Percentiles rank a stretch among this genome's conserved stretches.
These are phyloP conservation scores for Pandemis heparana DNA, from an alignment of 2,888 invertebrate genomes.

Conservation along the genomic window DNA sequence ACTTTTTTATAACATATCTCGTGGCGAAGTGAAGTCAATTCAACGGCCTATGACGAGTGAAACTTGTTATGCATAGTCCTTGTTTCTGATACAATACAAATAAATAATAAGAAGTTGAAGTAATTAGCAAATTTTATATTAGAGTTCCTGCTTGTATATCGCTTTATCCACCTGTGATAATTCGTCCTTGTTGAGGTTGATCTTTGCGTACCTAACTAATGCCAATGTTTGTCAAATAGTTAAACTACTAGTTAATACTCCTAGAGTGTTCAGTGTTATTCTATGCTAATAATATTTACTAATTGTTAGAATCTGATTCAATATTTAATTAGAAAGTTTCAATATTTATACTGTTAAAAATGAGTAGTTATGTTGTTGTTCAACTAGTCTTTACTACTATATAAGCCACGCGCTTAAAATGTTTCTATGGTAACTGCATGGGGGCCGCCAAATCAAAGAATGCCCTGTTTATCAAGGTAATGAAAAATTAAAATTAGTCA, in stretches of 20 bases:
- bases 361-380: constrained; percentile 54
- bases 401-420: constrained; percentile 48
- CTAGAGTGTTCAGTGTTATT: constrained; percentile 68
- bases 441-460: constrained; percentile 81
- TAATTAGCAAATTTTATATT: constrained; percentile 63
- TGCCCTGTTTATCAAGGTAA: constrained; percentile 73
- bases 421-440: constrained; percentile 71
- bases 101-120: constrained; percentile 51
- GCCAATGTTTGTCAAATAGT: constrained; percentile 63
- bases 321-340: constrained; percentile 48
- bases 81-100: constrained; percentile 57
- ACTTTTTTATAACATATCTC: constrained; percentile 71
- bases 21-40: constrained; percentile 77
- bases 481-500: background rate
- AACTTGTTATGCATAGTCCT: constrained; percentile 59
- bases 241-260: constrained; percentile 55
- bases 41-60: constrained; percentile 68
- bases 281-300: constrained; percentile 54
- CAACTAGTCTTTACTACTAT: constrained; percentile 40
- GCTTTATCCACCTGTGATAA: constrained; percentile 83
- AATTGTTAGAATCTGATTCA: constrained; percentile 55
- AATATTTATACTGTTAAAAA: constrained; percentile 39
- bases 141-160: constrained; percentile 82
- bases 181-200: constrained; percentile 68
- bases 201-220: constrained; percentile 60